A percentile compares a stretch with the other conserved stretches of the same genome.
phyloP scores from a whole-genome alignment of 2,113 vertebrate species.

The Oceanodroma tethys region DNA sequence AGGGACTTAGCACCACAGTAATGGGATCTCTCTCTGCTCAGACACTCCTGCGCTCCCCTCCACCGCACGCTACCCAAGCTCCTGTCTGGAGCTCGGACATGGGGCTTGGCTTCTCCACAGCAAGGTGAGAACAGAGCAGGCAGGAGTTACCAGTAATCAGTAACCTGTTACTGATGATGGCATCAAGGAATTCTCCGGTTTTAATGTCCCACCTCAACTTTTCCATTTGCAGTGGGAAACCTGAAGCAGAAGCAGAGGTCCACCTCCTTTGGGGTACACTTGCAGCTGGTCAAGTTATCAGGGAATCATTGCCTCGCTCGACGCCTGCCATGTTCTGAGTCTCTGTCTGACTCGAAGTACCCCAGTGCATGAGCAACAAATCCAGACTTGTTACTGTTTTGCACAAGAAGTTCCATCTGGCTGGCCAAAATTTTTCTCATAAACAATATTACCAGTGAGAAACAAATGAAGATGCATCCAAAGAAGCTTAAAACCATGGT shows the following conservation, averaged over 20 bases:
- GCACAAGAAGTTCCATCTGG: neutral
- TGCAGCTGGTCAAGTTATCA: neutral
- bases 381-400: neutral
- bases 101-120: neutral
- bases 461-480: neutral
- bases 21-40: neutral
- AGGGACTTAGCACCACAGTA: neutral
- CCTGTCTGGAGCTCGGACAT: neutral
- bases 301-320: rapidly evolving
- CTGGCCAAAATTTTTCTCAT: neutral
- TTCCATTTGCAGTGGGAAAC: neutral
- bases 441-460: neutral
- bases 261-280: neutral
- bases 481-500: neutral
- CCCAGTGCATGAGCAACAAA: neutral
- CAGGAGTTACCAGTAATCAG: neutral
- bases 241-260: neutral
- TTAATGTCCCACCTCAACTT: neutral
- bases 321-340: neutral
- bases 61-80: neutral
- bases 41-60: neutral
- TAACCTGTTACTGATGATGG: neutral
- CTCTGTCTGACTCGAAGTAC: neutral
- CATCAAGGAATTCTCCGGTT: neutral
- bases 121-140: neutral